Evolutionary conservation across 2,888 invertebrate species (phyloP).

Genomic region (Agrilus cyanescens): DNA sequence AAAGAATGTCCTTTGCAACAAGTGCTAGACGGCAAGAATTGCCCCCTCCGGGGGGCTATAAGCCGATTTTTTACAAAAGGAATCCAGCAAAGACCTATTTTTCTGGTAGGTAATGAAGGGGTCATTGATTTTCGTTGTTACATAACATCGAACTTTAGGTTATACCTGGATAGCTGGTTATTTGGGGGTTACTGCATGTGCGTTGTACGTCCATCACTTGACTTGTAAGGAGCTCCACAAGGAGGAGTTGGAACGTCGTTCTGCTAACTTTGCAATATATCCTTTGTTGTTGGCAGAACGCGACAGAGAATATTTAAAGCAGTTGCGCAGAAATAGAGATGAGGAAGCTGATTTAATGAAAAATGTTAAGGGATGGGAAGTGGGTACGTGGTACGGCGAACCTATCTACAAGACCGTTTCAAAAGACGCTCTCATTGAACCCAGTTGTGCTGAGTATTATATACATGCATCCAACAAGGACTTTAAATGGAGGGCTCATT

Average conservation of each 20-base stretch:
- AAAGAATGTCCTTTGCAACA: too few species aligned
- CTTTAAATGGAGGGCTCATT: slow-evolving; percentile 40
- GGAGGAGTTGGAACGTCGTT: slow-evolving; percentile 61
- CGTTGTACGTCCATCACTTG: slow-evolving; percentile 45
- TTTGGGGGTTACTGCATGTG: slow-evolving; percentile 43
- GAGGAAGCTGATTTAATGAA: slow-evolving; percentile 81
- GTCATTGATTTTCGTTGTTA: slow-evolving; percentile 4
- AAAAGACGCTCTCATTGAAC: slow-evolving; percentile 50
- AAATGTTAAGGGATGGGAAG: slow-evolving; percentile 82
- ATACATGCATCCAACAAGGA: slow-evolving; percentile 47
- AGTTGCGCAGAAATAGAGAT: slow-evolving; percentile 66
- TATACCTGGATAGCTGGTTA: slow-evolving; percentile 51
- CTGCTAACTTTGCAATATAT: slow-evolving; percentile 61
- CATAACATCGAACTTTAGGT: slow-evolving; percentile 36
- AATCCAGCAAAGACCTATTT: slow-evolving; percentile 61
- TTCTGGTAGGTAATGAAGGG: slow-evolving; percentile 41
- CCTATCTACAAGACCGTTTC: slow-evolving; percentile 62
- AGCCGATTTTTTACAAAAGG: slow-evolving; percentile 58
- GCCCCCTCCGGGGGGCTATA: slow-evolving; percentile 88
- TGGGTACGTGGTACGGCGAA: slow-evolving; percentile 80
- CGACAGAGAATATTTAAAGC: slow-evolving; percentile 73
- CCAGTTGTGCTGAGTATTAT: slow-evolving; percentile 59
- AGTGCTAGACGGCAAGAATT: slow-evolving; percentile 63
- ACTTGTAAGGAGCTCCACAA: slow-evolving; percentile 41
- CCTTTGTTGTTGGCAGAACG: slow-evolving; percentile 74